Evolutionary conservation across 1,140 invertebrate genomes (phyloP), one percentile per base, ranked within the genome.

Genomic region (Capitella teleta): DNA sequence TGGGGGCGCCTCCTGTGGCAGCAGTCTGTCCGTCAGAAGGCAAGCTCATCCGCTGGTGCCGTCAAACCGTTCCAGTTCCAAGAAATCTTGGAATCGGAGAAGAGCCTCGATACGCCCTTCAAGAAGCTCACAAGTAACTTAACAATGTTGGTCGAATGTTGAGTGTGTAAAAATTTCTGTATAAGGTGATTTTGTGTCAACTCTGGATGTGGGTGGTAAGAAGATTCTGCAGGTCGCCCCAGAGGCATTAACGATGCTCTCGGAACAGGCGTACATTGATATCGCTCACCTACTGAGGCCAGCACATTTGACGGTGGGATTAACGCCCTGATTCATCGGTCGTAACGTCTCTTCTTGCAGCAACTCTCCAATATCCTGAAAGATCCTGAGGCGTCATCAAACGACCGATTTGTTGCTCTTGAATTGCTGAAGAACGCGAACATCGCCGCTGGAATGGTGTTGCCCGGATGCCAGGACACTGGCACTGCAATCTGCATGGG

Each of bases 391-490:
- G 58, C 71, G 5, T 74, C 71, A 8, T 59, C 57, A 24, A 74
- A 74, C 60, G 71, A 74, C 50, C 63, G 62, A 44, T 74, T 69
- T 68, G 71, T 74, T 6, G 71, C 71, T 10, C 51, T 73, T 25
- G 71, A 74, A 53, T 53, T 74, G n/a, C 52, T 74, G 52, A 74
- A 74, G 54, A 74, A 74, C 63, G 71, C 71, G 3, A 69, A 66
- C 48, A 69, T 74, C 49, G 71, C 71, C 18, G 64, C 71, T 43
- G 61, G 58, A 8, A 72, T 72, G 71, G 57, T 74, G 1, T 49
- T 74, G 2, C 71, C 71, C 37, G 70, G 71, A 6, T 74, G 71
- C 48, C 71, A 74, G 53, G 71, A 74, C 52, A 74, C 71, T 28
- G 71, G 71, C 10, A 74, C 71, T 43, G 71, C 71, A 26, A 74